phyloP scores from a whole-genome alignment of 2,113 vertebrate genomes.

The Alectura lathami region DNA sequence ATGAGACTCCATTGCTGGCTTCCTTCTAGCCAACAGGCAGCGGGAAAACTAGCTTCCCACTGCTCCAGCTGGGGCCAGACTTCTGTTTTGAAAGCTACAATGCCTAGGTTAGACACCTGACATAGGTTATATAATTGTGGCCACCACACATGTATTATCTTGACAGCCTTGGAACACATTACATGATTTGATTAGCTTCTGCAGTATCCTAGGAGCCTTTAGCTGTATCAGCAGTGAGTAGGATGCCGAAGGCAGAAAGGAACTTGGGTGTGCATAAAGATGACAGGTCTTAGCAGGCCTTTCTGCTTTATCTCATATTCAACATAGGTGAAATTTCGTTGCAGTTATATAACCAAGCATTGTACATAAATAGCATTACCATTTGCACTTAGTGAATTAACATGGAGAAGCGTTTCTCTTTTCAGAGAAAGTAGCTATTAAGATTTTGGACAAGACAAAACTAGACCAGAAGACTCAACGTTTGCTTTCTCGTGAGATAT shows the following conservation, averaged over 20 bases:
- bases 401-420: background rate
- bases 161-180: background rate
- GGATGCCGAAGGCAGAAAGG: accelerated
- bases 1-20: no score
- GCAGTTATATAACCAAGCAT: background rate
- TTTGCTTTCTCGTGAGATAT: constrained; percentile 93
- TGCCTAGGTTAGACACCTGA: no score
- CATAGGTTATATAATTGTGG: background rate
- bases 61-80: background rate
- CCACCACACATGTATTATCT: accelerated
- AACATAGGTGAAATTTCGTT: constrained; percentile 46
- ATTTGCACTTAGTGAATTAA: background rate
- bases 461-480: constrained; percentile 94
- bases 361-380: background rate
- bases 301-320: constrained; percentile 22
- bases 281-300: background rate
- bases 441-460: constrained; percentile 97
- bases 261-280: background rate
- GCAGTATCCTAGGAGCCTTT: background rate
- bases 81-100: background rate
- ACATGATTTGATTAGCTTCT: background rate
- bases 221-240: background rate
- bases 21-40: background rate
- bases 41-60: background rate
- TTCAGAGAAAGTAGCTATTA: constrained; percentile 97